These are phyloP conservation scores for Penaeus vannamei DNA, from an alignment of 1,140 invertebrate species.

Conservation along the genomic window DNA sequence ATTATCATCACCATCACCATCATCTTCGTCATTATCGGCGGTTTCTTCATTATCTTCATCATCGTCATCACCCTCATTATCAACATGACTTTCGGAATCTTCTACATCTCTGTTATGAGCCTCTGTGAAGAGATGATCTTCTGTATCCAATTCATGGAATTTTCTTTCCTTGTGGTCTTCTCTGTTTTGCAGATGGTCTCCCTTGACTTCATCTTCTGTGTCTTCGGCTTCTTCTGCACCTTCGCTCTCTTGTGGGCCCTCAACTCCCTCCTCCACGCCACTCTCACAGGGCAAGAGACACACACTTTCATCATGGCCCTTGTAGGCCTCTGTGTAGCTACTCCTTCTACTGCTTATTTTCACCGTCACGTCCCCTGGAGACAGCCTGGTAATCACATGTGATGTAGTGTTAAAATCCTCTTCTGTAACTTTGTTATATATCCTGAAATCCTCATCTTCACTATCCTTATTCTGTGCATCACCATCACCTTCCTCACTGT, in stretches of 20 bases:
- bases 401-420: no score
- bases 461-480: not conserved
- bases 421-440: no score
- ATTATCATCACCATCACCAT: constrained; percentile 5
- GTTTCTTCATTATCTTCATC: not conserved
- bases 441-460: no score
- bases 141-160: not conserved
- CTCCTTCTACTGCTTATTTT: no score
- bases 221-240: not conserved
- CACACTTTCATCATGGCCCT: no score
- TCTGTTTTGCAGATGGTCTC: constrained; percentile 18
- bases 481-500: constrained; percentile 36
- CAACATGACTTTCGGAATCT: constrained; percentile 38
- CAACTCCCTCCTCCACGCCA: constrained; percentile 24
- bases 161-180: constrained; percentile 23
- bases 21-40: not conserved
- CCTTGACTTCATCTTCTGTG: not conserved
- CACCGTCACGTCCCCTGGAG: no score
- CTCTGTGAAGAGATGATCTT: not conserved
- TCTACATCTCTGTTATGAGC: not conserved
- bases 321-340: no score
- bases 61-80: not conserved
- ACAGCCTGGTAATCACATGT: no score
- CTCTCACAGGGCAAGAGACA: not conserved
- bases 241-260: no score